Percentiles rank a stretch among this genome's conserved stretches.
These are phyloP conservation scores for Tortricodes alternella DNA, from an alignment of 2,888 invertebrate genomes.

Conservation along the genomic window DNA sequence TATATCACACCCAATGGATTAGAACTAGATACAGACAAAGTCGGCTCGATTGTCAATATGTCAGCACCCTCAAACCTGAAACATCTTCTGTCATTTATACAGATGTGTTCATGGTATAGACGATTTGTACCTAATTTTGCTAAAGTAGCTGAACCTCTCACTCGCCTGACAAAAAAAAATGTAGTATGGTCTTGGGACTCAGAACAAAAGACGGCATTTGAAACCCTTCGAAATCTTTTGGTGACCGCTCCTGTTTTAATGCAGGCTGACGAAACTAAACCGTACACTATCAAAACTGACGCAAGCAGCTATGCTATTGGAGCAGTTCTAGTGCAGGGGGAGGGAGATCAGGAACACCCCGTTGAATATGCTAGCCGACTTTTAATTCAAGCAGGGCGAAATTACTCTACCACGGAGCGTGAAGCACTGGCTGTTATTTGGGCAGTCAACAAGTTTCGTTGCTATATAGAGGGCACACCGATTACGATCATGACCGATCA, in stretches of 20 bases:
- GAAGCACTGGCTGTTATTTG: too few species aligned
- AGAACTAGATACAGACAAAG: too few species aligned
- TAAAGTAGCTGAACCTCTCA: neutral
- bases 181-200: neutral
- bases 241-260: neutral
- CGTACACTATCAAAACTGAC: neutral
- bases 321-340: constrained; percentile 2
- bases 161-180: neutral
- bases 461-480: neutral
- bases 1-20: too few species aligned
- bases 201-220: neutral
- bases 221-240: neutral
- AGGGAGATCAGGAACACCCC: neutral
- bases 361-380: neutral
- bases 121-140: neutral
- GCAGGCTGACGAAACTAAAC: neutral
- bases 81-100: neutral
- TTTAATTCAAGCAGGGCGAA: too few species aligned
- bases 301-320: neutral
- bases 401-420: too few species aligned
- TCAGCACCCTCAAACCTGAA: neutral
- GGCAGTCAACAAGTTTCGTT: too few species aligned
- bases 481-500: neutral
- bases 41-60: neutral
- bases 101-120: neutral